Evolutionary conservation across 2,797 vertebrate species (phyloP).

Genomic region (Stomatorhinus walkeri): DNA sequence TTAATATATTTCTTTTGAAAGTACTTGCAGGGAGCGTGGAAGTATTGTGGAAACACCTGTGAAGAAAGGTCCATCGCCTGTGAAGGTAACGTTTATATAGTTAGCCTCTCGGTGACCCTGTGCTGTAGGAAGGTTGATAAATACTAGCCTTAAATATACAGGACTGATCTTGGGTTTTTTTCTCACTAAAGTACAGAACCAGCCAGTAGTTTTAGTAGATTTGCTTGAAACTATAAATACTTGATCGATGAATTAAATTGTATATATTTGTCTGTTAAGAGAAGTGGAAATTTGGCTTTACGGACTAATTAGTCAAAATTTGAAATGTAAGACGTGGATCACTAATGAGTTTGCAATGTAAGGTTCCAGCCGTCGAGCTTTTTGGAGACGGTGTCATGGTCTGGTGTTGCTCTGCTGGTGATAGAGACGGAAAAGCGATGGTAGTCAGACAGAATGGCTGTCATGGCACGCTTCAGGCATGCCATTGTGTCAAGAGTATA

Average conservation of each 20-base stretch:
- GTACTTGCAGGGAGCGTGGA: slow-evolving; percentile 33
- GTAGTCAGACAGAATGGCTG: background rate
- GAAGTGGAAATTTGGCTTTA: background rate
- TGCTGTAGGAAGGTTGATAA: background rate
- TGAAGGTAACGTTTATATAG: slow-evolving; percentile 44
- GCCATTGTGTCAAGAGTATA: background rate
- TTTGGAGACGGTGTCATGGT: background rate
- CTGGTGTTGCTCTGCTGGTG: background rate
- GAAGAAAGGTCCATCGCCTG: slow-evolving; percentile 36
- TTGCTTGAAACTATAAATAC: background rate
- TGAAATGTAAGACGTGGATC: background rate
- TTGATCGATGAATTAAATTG: background rate
- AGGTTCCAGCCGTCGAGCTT: background rate
- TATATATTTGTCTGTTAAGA: background rate
- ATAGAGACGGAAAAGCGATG: background rate
- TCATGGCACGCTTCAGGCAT: background rate
- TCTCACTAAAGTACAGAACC: background rate
- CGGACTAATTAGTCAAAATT: background rate
- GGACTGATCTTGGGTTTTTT: background rate
- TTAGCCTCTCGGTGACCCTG: background rate
- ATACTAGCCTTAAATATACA: background rate
- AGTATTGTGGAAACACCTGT: slow-evolving; percentile 24
- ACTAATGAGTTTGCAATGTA: background rate
- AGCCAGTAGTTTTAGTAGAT: background rate
- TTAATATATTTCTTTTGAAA: slow-evolving; percentile 22